Base-by-base conservation (phyloP, 2,888 invertebrate genomes). In the Protodeltote pygarga region DNA sequence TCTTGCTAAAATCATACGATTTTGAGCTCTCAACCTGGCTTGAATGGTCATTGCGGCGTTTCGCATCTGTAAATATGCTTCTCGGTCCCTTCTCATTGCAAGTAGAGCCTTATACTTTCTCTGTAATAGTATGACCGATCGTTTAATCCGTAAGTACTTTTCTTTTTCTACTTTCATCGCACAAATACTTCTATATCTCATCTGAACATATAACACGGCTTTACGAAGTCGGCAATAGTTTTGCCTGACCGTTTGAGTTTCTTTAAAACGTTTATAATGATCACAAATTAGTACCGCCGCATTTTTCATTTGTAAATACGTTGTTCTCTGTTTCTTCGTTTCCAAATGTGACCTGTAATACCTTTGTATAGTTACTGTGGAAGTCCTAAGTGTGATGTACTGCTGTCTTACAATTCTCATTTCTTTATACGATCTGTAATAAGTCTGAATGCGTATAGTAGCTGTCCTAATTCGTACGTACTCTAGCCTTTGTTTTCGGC, bases 141-240 rank as follows among this genome's bases (percentile, higher is more conserved):
- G 55, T 66, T 75, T 89, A 8, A 81, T 52, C 15, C 69, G 67
- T 3, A 88, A 54, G 58, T 80, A 93, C 14, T 74, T 60, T 23
- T 75, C 65, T 46, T 83, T 81, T 19, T 85, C 73, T 20, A 45
- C 37, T 70, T 79, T 87, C 92, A 77, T 93, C 4, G 64, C 67
- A 53, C 66, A 35, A 33, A 81, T 53, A 37, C 75, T 77, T 50
- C 82, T 79, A 48, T 87, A 93, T 33, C 64, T 71, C 34, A 65
- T 79, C 64, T 94, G 94, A 35, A 94, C 66, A 17, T 67, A 59
- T 8, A 85, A 55, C 3, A 78, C 71, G 0, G 89, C 81, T n/a
- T 73, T 68, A 63, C 78, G 92, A 29, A 91, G 65, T 20, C 74
- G 54, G 6, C 82, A 48, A 64, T 88, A 94, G 13, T 79, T 54